Base-by-base conservation (phyloP, 2,888 invertebrate genomes). In the Corbicula japonica region DNA sequence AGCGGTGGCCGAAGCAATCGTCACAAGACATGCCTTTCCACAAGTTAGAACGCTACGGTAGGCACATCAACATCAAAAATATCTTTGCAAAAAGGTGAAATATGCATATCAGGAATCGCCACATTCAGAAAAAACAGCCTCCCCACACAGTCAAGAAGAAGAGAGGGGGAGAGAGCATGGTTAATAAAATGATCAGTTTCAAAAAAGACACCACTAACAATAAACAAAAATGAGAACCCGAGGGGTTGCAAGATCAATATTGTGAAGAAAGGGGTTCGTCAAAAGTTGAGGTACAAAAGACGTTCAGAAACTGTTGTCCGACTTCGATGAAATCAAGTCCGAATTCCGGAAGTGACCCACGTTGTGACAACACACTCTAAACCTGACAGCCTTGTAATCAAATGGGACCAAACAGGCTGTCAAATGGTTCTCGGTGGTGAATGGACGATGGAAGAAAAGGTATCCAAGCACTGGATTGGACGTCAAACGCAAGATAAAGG, bases 401-500 rank as follows among this genome's bases (percentile, higher is more conserved):
- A n/a, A n/a, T n/a, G n/a, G n/a, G n/a, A n/a, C n/a, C n/a, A n/a
- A n/a, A n/a, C n/a, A n/a, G n/a, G n/a, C n/a, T n/a, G n/a, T n/a
- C 75, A 73, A 35, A n/a, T 83, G 12, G 78, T 82, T n/a, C 82
- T 84, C 0, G 74, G 78, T 1, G 80, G 78, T 5, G 80, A 83
- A 1, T 77, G n/a, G 83, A 84, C 82, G 0, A 75, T 73, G 75
- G 77, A 80, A 34, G 38, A 74, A 26, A 21, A 35, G 18, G 72
- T 72, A 3, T 26, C 62, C 0, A 0, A 65, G 12, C 75, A 61
- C 23, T 34, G 84, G 84, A 12, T 30, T 80, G 15, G 84, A 84
- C 2, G 84, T 85, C 65, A 85, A 86, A 41, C 68, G 84, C 4
- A 78, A 87, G n/a, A n/a, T n/a, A n/a, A n/a, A n/a, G n/a, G n/a